These are phyloP conservation scores for Axinella damicornis DNA, from an alignment of 37 sponge, comb jelly and placozoan species.

Conservation along the genomic window DNA sequence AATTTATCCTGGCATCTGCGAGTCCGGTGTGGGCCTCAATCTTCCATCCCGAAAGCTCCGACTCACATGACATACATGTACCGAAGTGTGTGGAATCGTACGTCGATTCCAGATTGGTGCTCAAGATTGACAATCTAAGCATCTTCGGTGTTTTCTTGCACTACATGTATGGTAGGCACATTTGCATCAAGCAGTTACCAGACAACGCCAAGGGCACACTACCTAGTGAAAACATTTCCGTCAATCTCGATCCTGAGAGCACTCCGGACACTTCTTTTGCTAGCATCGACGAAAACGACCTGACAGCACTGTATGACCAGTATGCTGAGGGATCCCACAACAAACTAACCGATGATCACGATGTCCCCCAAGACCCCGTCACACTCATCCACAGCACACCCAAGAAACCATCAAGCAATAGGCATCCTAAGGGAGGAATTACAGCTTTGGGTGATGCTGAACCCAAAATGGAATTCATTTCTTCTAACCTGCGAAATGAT, in stretches of 20 bases:
- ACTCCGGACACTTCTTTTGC: conserved; percentile 42
- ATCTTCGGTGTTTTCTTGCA: conserved; percentile 37
- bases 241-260: background rate
- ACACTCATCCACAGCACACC: conserved; percentile 17
- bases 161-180: conserved; percentile 51
- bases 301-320: conserved; percentile 56
- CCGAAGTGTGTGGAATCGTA: background rate
- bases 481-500: background rate
- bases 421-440: no score
- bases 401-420: background rate
- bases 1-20: conserved; percentile 34
- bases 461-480: no score
- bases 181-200: background rate
- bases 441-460: no score
- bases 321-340: conserved; percentile 4
- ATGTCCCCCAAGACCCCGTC: no score
- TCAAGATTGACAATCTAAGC: conserved; percentile 3
- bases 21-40: background rate
- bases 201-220: background rate
- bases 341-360: no score
- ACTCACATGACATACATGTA: no score
- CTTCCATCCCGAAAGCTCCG: background rate
- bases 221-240: background rate
- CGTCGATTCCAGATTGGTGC: background rate
- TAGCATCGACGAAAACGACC: conserved; percentile 54